These are phyloP conservation scores for Latrodectus elegans DNA, from an alignment of 2,888 invertebrate genomes.

Conservation along the genomic window DNA sequence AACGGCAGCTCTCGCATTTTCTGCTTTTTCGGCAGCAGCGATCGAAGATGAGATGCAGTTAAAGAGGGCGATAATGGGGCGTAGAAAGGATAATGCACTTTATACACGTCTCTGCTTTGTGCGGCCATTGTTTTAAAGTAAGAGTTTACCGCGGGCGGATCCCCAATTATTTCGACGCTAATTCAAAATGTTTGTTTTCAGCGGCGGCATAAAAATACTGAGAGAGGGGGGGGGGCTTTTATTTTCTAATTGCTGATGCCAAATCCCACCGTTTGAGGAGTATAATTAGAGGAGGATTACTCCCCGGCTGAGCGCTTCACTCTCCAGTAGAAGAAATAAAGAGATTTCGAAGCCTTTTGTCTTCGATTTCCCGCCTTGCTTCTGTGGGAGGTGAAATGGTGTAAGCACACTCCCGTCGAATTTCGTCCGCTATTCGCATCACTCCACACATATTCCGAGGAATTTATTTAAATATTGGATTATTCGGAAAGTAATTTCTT, in stretches of 20 bases:
- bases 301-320: conserved; percentile 10
- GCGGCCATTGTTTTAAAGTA: conserved; percentile 48
- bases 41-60: neutral
- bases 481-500: neutral
- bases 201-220: neutral
- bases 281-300: conserved; percentile 52
- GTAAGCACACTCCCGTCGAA: no score
- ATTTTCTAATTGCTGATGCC: conserved; percentile 59
- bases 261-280: conserved; percentile 37
- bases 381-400: neutral
- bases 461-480: no score
- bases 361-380: conserved; percentile 2
- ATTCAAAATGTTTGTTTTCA: conserved; percentile 66
- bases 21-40: conserved; percentile 19
- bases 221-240: conserved; percentile 22
- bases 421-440: no score
- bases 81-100: conserved; percentile 51
- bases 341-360: conserved; percentile 39
- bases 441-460: no score
- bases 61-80: conserved; percentile 53
- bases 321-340: conserved; percentile 46
- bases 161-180: conserved; percentile 60
- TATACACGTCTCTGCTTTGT: conserved; percentile 37
- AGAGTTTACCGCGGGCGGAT: conserved; percentile 47
- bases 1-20: conserved; percentile 52